These are phyloP conservation scores for Holothuria scabra DNA, from an alignment of 53 echinoderm and acorn worm species.

Conservation along the genomic window DNA sequence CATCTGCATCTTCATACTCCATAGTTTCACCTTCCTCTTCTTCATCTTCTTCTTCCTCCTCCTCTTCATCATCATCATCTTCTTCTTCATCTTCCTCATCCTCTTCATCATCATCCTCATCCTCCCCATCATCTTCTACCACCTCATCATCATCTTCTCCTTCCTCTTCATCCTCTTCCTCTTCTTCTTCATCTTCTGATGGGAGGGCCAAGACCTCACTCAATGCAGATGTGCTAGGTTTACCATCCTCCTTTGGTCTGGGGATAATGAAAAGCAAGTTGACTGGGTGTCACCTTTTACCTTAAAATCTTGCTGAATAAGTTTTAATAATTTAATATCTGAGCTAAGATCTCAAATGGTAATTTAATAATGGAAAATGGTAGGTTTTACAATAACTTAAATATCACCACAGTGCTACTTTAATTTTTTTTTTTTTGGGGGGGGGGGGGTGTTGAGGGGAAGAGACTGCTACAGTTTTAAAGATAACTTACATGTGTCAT, in stretches of 20 bases:
- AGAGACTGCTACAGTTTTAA: too few species aligned
- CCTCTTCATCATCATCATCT: conserved; percentile 27
- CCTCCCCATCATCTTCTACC: conserved; percentile 3
- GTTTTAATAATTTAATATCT: too few species aligned
- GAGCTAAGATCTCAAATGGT: too few species aligned
- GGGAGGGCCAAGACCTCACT: conserved; percentile 64
- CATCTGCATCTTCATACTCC: conserved; percentile 81
- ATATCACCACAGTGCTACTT: too few species aligned
- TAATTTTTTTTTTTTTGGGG: too few species aligned
- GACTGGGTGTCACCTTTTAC: background rate
- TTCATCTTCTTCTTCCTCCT: conserved; percentile 57
- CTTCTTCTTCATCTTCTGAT: conserved; percentile 61
- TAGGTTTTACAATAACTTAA: too few species aligned
- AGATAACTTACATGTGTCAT: too few species aligned
- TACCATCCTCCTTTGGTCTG: conserved; percentile 15
- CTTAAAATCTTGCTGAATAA: too few species aligned
- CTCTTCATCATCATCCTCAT: conserved; percentile 1
- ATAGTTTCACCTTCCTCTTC: conserved; percentile 43
- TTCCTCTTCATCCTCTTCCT: conserved; percentile 5
- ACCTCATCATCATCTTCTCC: background rate
- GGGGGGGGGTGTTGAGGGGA: too few species aligned
- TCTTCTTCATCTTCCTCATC: conserved; percentile 34
- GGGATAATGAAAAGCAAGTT: background rate
- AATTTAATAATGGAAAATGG: too few species aligned
- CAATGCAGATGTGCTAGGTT: conserved; percentile 64